A percentile compares a stretch with the other conserved stretches of the same genome.
These are phyloP conservation scores for Cantharis rustica DNA, from an alignment of 2,888 invertebrate species.

Conservation along the genomic window DNA sequence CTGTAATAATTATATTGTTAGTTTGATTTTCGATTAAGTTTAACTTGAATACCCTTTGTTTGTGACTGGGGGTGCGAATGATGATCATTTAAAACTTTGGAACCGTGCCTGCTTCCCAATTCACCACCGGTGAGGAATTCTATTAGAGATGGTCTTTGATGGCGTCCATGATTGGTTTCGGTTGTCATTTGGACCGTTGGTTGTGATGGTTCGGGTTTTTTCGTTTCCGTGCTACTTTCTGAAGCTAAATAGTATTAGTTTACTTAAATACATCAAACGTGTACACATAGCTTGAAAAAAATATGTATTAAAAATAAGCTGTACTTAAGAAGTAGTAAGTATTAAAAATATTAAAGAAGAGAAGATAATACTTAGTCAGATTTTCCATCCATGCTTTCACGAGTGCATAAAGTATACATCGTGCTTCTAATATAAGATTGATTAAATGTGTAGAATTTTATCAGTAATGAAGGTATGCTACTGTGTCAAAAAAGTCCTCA, in stretches of 20 bases:
- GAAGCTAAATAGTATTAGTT: conserved; percentile 41
- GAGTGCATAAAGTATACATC: background rate
- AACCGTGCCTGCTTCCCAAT: conserved; percentile 46
- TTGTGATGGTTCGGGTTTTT: conserved; percentile 53
- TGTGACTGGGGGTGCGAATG: conserved; percentile 16
- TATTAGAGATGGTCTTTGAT: conserved; percentile 70
- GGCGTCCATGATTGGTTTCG: conserved; percentile 53
- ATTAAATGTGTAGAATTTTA: background rate
- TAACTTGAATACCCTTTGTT: conserved; percentile 13
- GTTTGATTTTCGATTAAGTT: background rate
- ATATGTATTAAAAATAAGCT: background rate
- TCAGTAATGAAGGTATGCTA: background rate
- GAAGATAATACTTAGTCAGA: background rate
- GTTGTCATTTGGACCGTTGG: conserved; percentile 59
- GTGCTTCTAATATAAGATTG: background rate
- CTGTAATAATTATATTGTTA: conserved; percentile 30
- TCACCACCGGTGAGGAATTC: conserved; percentile 68
- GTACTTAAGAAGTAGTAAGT: background rate
- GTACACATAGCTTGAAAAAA: background rate
- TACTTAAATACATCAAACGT: conserved; percentile 9
- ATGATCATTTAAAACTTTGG: conserved; percentile 40
- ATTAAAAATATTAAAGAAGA: background rate
- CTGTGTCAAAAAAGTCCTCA: background rate
- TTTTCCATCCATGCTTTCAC: background rate
- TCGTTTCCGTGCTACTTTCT: conserved; percentile 47